These are phyloP conservation scores for Lapara coniferarum DNA, from an alignment of 2,888 invertebrate species.

Conservation along the genomic window DNA sequence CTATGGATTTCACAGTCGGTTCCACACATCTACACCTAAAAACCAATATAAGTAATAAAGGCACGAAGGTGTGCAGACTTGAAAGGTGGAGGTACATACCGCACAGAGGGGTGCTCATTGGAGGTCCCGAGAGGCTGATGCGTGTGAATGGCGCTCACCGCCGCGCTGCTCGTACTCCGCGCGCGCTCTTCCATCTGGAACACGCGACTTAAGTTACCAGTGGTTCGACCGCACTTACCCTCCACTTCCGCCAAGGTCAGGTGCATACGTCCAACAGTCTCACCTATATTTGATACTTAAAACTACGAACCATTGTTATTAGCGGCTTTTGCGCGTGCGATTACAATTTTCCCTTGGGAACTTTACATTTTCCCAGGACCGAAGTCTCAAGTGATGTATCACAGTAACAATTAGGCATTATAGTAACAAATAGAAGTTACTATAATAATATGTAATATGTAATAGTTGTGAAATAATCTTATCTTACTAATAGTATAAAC, in stretches of 20 bases:
- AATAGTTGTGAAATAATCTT: too few species aligned
- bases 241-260: slow-evolving; percentile 23
- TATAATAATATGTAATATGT: too few species aligned
- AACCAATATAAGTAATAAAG: not conserved
- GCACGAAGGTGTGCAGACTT: not conserved
- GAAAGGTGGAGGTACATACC: slow-evolving; percentile 55
- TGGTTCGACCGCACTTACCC: slow-evolving; percentile 29
- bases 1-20: too few species aligned
- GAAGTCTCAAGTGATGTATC: not conserved
- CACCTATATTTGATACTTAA: not conserved
- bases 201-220: slow-evolving; percentile 61
- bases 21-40: too few species aligned
- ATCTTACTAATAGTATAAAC: too few species aligned
- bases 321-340: not conserved
- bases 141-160: slow-evolving; percentile 72
- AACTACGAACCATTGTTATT: slow-evolving; percentile 1
- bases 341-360: slow-evolving; percentile 8
- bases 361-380: slow-evolving; percentile 5
- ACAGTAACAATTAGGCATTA: not conserved
- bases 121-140: slow-evolving; percentile 61
- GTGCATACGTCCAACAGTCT: not conserved
- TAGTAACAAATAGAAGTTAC: not conserved
- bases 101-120: slow-evolving; percentile 60
- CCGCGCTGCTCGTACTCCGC: slow-evolving; percentile 69
- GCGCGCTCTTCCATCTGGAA: slow-evolving; percentile 78